Conservation (phyloP, 2,113 vertebrate species). For the Sorex fumeus region DNA sequence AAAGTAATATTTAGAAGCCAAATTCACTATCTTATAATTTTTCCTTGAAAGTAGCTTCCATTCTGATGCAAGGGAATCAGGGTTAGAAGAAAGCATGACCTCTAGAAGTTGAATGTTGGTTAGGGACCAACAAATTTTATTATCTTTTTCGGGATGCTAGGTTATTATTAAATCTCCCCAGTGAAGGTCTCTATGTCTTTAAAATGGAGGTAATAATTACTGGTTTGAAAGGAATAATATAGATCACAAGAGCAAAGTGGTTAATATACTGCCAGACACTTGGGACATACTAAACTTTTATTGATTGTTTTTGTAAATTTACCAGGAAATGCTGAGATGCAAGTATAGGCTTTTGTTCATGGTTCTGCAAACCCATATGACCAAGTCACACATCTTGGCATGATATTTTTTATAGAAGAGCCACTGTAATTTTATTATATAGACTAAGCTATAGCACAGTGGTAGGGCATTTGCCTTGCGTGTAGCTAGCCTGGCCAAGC, state of each 20-base stretch:
- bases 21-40: slow-evolving; percentile 50
- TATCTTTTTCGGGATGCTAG: neutral
- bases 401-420: neutral
- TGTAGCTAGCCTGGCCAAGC: too few species aligned
- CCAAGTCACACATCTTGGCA: slow-evolving; percentile 18
- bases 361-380: neutral
- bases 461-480: too few species aligned
- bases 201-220: neutral
- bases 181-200: neutral
- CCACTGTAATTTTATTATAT: too few species aligned
- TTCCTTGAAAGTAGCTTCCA: neutral
- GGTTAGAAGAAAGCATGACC: neutral
- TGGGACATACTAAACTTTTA: neutral
- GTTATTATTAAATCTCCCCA: neutral
- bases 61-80: neutral
- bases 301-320: neutral
- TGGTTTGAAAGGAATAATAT: slow-evolving; percentile 5
- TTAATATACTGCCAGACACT: neutral
- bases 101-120: slow-evolving; percentile 2
- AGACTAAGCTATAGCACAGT: too few species aligned
- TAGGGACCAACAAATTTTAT: neutral
- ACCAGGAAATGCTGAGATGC: neutral
- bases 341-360: neutral
- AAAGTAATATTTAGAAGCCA: slow-evolving; percentile 58
- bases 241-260: slow-evolving; percentile 4